Evolutionary conservation across 2,888 invertebrate genomes (phyloP).

Genomic region (Rhingia rostrata): DNA sequence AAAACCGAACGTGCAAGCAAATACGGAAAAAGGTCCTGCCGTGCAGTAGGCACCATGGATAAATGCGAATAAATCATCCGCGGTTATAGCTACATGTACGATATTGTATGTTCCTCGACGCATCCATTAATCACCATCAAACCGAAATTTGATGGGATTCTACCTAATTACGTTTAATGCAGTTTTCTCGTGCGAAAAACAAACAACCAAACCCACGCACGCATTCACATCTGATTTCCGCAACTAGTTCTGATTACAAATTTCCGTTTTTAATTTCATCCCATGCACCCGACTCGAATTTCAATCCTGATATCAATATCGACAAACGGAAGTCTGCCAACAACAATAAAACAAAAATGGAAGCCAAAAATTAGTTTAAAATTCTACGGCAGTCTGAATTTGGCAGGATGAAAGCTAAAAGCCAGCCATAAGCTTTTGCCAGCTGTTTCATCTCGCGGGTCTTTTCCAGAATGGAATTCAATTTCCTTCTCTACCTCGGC

Average conservation of each 20-base stretch:
- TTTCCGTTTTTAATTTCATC: constrained; percentile 17
- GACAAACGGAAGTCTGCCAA: neutral
- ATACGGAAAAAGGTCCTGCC: neutral
- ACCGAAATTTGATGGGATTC: constrained; percentile 4
- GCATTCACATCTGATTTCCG: neutral
- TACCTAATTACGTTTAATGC: constrained; percentile 5
- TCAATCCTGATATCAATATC: neutral
- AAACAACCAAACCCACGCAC: neutral
- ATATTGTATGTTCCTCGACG: neutral
- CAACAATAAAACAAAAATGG: neutral
- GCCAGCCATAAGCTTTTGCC: neutral
- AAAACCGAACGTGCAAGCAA: neutral
- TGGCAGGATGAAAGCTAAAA: constrained; percentile 1
- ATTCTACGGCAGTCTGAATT: constrained; percentile 5
- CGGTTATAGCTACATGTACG: too few species aligned
- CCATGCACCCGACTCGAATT: neutral
- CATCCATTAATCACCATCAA: constrained; percentile 3
- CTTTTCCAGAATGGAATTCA: neutral
- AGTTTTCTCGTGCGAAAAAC: neutral
- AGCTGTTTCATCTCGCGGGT: neutral
- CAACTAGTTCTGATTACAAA: constrained; percentile 7
- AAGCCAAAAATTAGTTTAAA: constrained; percentile 9
- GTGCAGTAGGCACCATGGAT: too few species aligned
- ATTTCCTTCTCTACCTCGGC: neutral
- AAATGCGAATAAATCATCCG: too few species aligned